phyloP scores from a whole-genome alignment of 2,888 invertebrate genomes.

The Noctua pronuba region DNA sequence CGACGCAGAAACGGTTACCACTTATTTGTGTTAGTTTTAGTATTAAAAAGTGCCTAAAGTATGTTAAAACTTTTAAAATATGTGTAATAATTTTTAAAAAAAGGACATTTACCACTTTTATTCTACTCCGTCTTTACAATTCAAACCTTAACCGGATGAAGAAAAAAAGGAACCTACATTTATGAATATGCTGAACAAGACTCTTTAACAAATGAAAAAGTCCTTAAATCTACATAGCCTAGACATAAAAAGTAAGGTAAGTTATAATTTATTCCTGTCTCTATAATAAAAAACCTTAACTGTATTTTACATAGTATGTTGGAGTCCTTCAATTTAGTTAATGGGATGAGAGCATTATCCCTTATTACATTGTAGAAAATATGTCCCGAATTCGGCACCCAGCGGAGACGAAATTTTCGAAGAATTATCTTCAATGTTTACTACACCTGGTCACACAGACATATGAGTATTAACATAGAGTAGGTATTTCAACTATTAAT shows the following conservation, averaged over 20 bases:
- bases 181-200: constrained; percentile 30
- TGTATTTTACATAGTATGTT: constrained; percentile 1
- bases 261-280: constrained; percentile 31
- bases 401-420: constrained; percentile 37
- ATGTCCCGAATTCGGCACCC: constrained; percentile 16
- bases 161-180: not conserved
- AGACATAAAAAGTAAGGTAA: constrained; percentile 34
- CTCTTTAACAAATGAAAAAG: constrained; percentile 23
- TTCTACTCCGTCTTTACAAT: constrained; percentile 3
- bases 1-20: no score
- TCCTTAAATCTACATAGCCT: constrained; percentile 31
- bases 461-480: not conserved
- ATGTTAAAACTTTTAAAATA: not conserved
- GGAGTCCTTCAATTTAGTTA: constrained; percentile 56
- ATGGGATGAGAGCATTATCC: constrained; percentile 53
- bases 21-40: not conserved
- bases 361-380: constrained; percentile 48
- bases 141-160: constrained; percentile 1
- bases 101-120: not conserved
- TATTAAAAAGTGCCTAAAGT: not conserved
- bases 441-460: constrained; percentile 41
- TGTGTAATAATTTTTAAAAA: not conserved
- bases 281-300: constrained; percentile 21
- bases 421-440: constrained; percentile 48
- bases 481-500: not conserved